A percentile compares a stretch with the other conserved stretches of the same genome.
phyloP scores from a whole-genome alignment of 2,113 vertebrate genomes.

The Labrus mixtus region DNA sequence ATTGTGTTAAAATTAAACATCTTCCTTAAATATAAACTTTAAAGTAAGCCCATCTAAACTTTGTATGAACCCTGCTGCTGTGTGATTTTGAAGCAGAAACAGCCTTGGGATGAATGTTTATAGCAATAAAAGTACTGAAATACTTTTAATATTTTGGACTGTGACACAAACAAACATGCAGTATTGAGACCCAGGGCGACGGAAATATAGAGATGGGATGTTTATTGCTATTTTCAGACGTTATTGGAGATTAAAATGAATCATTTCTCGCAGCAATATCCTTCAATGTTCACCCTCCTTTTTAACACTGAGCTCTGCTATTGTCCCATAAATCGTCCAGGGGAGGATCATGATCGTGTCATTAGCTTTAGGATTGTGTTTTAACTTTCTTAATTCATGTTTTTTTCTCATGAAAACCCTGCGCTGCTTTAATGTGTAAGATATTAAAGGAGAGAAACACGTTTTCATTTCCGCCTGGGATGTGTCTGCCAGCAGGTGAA shows the following conservation, averaged over 20 bases:
- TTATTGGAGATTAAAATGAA: too few species aligned
- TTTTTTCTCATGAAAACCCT: neutral
- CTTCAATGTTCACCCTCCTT: neutral
- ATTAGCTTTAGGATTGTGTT: neutral
- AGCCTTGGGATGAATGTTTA: neutral
- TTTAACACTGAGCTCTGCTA: neutral
- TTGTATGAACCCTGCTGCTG: conserved; percentile 1
- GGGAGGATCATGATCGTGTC: neutral
- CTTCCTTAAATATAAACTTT: neutral
- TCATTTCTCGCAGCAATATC: neutral
- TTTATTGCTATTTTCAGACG: neutral
- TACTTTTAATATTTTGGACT: neutral
- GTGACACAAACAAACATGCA: neutral
- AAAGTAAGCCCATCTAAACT: neutral
- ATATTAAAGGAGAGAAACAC: neutral
- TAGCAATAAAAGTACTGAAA: neutral
- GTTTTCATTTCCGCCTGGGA: neutral
- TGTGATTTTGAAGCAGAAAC: neutral
- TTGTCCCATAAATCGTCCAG: neutral
- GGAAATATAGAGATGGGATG: too few species aligned
- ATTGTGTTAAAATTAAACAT: neutral
- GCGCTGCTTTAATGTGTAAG: neutral
- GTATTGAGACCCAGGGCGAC: neutral
- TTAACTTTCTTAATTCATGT: neutral
- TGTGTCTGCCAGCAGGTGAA: conserved; percentile 2